A percentile compares a stretch with the other conserved stretches of the same genome.
Evolutionary conservation across 2,888 invertebrate species (phyloP).

Genomic region (Brassicogethes aeneus): DNA sequence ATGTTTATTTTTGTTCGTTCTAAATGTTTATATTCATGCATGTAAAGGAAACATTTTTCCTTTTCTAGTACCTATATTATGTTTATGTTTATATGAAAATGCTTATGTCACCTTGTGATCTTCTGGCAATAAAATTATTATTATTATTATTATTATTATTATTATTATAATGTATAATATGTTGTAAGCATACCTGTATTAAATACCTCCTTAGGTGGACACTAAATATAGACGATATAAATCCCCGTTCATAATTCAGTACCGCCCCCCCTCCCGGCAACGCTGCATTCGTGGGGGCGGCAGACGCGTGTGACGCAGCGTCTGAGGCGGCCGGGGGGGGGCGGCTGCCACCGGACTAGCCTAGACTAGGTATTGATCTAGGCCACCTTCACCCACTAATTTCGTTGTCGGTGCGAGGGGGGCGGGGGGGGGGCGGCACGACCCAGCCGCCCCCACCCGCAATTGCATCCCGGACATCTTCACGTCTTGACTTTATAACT

Average conservation of each 20-base stretch:
- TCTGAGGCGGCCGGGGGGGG: conserved; percentile 22
- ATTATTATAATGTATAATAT: too few species aligned
- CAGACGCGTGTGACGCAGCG: conserved; percentile 16
- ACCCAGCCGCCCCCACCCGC: conserved; percentile 25
- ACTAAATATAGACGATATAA: conserved; percentile 14
- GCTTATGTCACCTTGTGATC: too few species aligned
- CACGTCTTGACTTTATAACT: conserved; percentile 21
- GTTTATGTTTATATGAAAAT: too few species aligned
- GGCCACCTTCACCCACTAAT: conserved; percentile 42
- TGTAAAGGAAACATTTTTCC: too few species aligned
- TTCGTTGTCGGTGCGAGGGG: conserved; percentile 31
- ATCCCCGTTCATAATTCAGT: conserved; percentile 23
- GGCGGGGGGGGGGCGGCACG: conserved; percentile 15
- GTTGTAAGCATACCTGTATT: too few species aligned
- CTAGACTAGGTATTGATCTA: conserved; percentile 42
- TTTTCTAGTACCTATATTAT: too few species aligned
- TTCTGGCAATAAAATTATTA: too few species aligned
- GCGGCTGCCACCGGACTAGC: conserved; percentile 24
- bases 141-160: too few species aligned
- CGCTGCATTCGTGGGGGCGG: conserved; percentile 19
- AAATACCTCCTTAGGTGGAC: conserved; percentile 11
- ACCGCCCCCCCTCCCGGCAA: conserved; percentile 9
- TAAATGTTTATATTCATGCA: too few species aligned
- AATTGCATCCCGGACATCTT: conserved; percentile 27
- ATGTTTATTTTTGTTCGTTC: too few species aligned